Evolutionary conservation across 2,888 invertebrate genomes (phyloP), one percentile per base, ranked within the genome.

Genomic region (Deroplatys truncata): DNA sequence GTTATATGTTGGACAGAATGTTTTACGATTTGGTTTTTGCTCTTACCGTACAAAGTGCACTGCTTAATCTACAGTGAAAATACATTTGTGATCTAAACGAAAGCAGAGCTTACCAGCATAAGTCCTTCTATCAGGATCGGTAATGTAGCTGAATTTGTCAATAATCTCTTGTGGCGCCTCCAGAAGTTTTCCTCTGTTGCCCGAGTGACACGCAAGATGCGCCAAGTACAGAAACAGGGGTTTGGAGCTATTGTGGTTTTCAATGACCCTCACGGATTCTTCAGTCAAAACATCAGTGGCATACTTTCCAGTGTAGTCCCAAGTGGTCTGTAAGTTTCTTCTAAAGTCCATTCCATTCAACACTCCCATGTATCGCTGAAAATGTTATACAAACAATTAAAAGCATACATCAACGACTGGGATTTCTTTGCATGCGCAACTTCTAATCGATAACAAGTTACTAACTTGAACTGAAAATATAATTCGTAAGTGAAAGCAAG

Each of bases 181-280:
- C 90, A 98, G 93, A 0, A 95, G 95, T 15, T 96, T 95, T 87
- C 96, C 96, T 0, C 94, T 94, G 92, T 97, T 97, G 9, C 95
- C 96, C 0, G 96, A 95, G 92, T 98, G 98, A 0, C 97, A 96
- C 0, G 98, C 98, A 86, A 96, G 94, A 93, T 98, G 98, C 0
- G 96, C 95, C 85, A 98, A 92, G 93, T 97, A 95, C 91, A 98
- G 93, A 92, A 98, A 98, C 90, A 98, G 93, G 0, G 98, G 98
- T 10, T 88, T 84, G 92, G 92, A 88, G 20, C 91, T 91, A 84
- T 92, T 92, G 89, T 92, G 92, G 9, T 94, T 94, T n/a, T 92
- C 91, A 84, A 95, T 94, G 35, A 94, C 91, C 15, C 92, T 91
- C 16, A 93, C 93, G 0, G 94, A 94, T 91, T 94, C 93, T 15